These are phyloP conservation scores for Chouioia cunea DNA, from an alignment of 2,888 invertebrate species.

Conservation along the genomic window DNA sequence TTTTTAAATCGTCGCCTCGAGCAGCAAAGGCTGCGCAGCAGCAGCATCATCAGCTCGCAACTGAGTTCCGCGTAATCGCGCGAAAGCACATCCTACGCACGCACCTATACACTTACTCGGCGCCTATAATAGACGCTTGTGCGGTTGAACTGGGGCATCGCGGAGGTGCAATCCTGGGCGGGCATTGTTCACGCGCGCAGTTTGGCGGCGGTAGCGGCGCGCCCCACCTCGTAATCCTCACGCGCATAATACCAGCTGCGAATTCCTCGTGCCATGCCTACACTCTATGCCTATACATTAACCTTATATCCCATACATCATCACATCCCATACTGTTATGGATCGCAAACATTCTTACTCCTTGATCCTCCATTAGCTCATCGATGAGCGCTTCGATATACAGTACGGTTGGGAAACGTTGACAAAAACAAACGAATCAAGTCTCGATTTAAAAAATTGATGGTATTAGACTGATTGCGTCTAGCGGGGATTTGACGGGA, in stretches of 20 bases:
- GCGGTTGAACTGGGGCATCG: too few relatives aligned
- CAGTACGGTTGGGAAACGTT: too few relatives aligned
- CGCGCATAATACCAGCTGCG: neutral
- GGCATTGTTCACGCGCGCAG: constrained; percentile 48
- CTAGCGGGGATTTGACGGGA: neutral
- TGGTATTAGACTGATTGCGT: too few relatives aligned
- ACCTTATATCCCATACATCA: neutral
- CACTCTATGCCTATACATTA: neutral
- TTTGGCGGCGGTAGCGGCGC: constrained; percentile 32
- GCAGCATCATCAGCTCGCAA: too few relatives aligned
- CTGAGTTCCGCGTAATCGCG: constrained; percentile 39
- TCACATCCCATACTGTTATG: neutral
- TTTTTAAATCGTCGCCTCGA: too few relatives aligned
- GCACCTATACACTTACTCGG: neutral
- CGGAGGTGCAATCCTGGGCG: constrained; percentile 22
- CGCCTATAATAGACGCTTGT: neutral
- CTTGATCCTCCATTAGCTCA: too few relatives aligned
- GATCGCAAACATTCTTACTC: too few relatives aligned
- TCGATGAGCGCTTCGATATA: too few relatives aligned
- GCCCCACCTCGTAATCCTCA: constrained; percentile 22
- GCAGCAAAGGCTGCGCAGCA: too few relatives aligned
- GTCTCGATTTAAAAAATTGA: too few relatives aligned
- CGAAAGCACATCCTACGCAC: neutral
- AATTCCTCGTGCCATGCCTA: too few relatives aligned
- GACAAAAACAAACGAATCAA: too few relatives aligned